Conservation (phyloP, 2,888 invertebrate genomes). For the Caenorhabditis uteleia region DNA sequence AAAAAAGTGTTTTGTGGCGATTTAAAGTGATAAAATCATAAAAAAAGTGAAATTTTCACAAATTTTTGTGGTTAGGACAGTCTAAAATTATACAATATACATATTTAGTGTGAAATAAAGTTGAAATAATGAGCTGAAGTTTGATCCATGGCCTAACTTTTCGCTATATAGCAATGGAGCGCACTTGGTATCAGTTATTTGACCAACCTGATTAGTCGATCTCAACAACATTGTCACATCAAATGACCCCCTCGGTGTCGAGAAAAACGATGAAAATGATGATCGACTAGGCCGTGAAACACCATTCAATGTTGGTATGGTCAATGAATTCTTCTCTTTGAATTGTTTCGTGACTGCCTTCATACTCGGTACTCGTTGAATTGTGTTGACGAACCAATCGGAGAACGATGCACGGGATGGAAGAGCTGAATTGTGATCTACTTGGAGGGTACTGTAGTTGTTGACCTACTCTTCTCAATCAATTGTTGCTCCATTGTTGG, state of each 20-base stretch:
- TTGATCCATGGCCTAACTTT: not conserved
- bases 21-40: too few relatives aligned
- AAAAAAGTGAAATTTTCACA: too few relatives aligned
- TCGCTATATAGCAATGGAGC: too few relatives aligned
- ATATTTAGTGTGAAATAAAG: too few relatives aligned
- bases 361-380: conserved; percentile 33
- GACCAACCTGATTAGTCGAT: conserved; percentile 49
- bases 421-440: conserved; percentile 9
- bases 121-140: too few relatives aligned
- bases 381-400: conserved; percentile 48
- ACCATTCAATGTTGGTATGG: conserved; percentile 27
- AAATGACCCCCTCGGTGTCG: conserved; percentile 42
- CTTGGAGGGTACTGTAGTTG: too few relatives aligned
- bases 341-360: conserved; percentile 28
- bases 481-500: conserved; percentile 40
- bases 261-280: conserved; percentile 42
- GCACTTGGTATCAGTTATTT: too few relatives aligned
- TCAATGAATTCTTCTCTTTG: conserved; percentile 39
- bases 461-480: conserved; percentile 23
- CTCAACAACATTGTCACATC: conserved; percentile 40
- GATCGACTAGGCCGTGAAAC: conserved; percentile 17
- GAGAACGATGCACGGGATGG: conserved; percentile 38
- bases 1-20: too few relatives aligned
- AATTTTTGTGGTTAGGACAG: too few relatives aligned
- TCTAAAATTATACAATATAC: too few relatives aligned